A percentile compares a stretch with the other conserved stretches of the same genome.
Evolutionary conservation across 2,797 vertebrate species (phyloP).

Genomic region (Mus spretus): DNA sequence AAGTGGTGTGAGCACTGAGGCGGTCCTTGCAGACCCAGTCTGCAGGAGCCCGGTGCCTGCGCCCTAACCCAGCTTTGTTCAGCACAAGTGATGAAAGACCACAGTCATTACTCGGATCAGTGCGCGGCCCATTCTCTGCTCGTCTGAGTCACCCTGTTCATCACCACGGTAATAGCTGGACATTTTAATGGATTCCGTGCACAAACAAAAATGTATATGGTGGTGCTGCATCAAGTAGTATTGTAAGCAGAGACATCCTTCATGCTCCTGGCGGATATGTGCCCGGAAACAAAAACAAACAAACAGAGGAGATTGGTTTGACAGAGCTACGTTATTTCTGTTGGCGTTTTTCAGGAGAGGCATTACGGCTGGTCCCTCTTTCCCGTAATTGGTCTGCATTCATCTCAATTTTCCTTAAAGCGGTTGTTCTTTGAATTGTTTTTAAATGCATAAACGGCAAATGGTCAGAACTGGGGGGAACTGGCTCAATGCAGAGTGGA

Average conservation of each 20-base stretch:
- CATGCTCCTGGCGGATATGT: slow-evolving; percentile 10
- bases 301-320: slow-evolving; percentile 6
- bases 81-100: neutral
- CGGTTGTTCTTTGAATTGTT: slow-evolving; percentile 60
- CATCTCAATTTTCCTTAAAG: slow-evolving; percentile 70
- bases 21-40: fast-evolving
- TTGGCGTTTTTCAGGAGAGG: neutral
- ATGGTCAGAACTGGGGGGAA: slow-evolving; percentile 59
- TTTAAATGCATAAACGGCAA: slow-evolving; percentile 74
- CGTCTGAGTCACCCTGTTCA: neutral
- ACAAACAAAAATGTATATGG: slow-evolving; percentile 33
- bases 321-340: neutral
- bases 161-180: neutral
- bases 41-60: fast-evolving
- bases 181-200: neutral
- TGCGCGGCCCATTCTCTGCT: neutral
- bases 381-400: slow-evolving; percentile 62
- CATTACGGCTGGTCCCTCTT: slow-evolving; percentile 47
- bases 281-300: neutral
- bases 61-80: neutral
- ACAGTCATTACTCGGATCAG: neutral
- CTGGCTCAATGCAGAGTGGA: neutral
- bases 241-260: neutral
- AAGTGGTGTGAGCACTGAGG: neutral
- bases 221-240: fast-evolving